Percentiles rank a stretch among this genome's conserved stretches.
phyloP scores from a whole-genome alignment of 2,113 vertebrate species.

The Herpetotheres cachinnans region DNA sequence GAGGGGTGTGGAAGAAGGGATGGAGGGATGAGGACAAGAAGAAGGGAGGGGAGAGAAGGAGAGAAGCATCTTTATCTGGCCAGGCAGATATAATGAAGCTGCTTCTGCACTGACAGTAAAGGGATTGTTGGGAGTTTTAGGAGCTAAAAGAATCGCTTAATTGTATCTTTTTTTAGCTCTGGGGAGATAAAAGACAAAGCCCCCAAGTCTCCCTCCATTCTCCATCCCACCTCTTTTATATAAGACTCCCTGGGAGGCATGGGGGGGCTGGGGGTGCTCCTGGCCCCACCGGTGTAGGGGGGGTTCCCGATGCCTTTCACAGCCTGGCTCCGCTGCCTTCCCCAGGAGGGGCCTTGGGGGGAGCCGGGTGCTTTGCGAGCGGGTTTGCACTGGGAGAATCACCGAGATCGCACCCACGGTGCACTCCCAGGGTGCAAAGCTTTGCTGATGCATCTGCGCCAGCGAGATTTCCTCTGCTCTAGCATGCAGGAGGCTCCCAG shows the following conservation, averaged over 20 bases:
- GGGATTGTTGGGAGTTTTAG: neutral
- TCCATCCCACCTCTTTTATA: neutral
- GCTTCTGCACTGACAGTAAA: neutral
- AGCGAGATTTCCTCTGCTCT: rapidly evolving
- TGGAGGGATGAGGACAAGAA: neutral
- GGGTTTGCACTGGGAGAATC: neutral
- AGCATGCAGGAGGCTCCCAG: neutral
- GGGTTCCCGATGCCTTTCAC: neutral
- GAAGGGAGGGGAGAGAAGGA: neutral
- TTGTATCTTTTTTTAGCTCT: slow-evolving; percentile 9
- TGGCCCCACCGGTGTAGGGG: neutral
- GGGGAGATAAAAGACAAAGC: neutral
- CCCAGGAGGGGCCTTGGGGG: neutral
- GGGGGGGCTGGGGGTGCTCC: neutral
- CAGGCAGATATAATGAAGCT: slow-evolving; percentile 7
- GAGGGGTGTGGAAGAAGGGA: neutral
- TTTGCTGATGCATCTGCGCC: neutral
- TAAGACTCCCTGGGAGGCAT: neutral
- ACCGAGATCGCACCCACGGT: neutral
- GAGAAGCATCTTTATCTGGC: neutral
- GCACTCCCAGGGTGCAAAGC: neutral
- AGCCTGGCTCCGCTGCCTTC: neutral
- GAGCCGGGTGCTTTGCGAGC: neutral
- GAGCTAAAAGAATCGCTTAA: neutral
- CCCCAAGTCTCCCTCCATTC: neutral